phyloP scores from a whole-genome alignment of 2,797 vertebrate genomes.

The Falco biarmicus region DNA sequence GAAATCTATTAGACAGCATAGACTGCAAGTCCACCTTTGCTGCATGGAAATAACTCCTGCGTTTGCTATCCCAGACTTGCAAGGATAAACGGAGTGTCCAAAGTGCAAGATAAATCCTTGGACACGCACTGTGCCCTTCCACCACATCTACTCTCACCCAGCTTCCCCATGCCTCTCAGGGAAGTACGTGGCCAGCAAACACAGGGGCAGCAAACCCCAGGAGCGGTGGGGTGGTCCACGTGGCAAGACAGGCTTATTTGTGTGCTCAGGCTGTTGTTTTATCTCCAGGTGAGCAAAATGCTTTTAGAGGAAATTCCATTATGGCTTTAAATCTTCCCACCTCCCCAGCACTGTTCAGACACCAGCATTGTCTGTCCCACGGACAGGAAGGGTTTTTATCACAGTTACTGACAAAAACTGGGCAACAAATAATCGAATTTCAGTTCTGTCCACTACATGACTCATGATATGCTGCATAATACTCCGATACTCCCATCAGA shows the following conservation, averaged over 20 bases:
- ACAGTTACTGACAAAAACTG: background rate
- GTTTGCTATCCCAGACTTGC: background rate
- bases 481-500: background rate
- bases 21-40: background rate
- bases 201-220: background rate
- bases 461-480: background rate
- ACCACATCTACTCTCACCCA: background rate
- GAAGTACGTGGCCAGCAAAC: background rate
- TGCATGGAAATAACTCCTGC: background rate
- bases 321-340: background rate
- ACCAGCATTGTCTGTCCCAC: background rate
- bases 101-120: background rate
- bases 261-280: background rate
- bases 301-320: background rate
- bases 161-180: background rate
- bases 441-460: background rate
- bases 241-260: background rate
- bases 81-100: background rate
- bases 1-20: accelerated
- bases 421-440: background rate
- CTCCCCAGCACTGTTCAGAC: background rate
- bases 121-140: accelerated
- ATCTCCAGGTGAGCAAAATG: background rate
- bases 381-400: background rate
- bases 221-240: background rate